Evolutionary conservation across 2,113 vertebrate species (phyloP), one percentile per base, ranked within the genome.

Genomic region (Brienomyrus longianalis): DNA sequence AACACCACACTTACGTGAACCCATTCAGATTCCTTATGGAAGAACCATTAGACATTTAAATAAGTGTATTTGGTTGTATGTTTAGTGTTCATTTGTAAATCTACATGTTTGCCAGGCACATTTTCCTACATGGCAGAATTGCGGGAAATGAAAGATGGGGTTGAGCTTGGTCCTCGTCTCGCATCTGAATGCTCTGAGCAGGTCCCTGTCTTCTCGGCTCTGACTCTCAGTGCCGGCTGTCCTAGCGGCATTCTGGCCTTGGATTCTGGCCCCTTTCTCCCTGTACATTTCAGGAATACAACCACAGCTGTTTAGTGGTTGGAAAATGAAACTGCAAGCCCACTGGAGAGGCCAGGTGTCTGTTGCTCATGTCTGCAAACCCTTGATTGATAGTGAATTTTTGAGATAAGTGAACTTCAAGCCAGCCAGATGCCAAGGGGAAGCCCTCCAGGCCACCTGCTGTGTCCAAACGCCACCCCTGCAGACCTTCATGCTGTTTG

Each of bases 401-500:
- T 84, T 92, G 51, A 21, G 91, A 88, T 89, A 90, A 17, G 54
- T 89, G 92, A 90, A 93, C 83, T 51, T 80, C 59, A 88, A 90
- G 92, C 90, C 90, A 92, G 90, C 85, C n/a, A 77, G 90, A 91
- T 91, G 92, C 92, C 95, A 93, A 93, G 93, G 27, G 89, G 56
- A 92, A 89, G 3, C 23, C 59, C 56, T 35, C 47, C 70, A 43
- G 3, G 45, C 87, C 84, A 35, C n/a, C 27, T n/a, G 13, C 89
- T 35, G 15, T 66, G 13, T 62, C 7, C 45, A 43, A 43, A 27
- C 23, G 39, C n/a, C 3, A 45, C 66, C 66, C 56, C 31, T 23
- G 10, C 66, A 47, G 56, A 8, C 88, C 83, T 51, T 70, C 56
- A 11, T n/a, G 35, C 21, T 83, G 80, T 85, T 74, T 54, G 47